Base-by-base conservation (phyloP, 2,888 invertebrate genomes). In the Nymphalis urticae region DNA sequence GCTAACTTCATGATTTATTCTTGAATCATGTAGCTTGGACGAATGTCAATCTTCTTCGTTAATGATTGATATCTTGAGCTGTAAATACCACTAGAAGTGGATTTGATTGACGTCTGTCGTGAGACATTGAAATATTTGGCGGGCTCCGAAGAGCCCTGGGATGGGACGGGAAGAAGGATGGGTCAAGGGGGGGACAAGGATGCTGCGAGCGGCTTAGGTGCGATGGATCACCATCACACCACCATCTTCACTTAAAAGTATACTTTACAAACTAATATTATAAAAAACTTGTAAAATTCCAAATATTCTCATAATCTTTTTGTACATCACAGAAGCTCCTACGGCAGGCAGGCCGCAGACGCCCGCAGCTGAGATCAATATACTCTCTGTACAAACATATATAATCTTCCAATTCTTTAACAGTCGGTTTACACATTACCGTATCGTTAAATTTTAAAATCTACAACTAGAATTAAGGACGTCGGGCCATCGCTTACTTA, bases 261-360 rank as follows among this genome's bases (percentile, higher is more conserved):
- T 87, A 87, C 85, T 87, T 88, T 90, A 89, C 87, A 87, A 90
- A 91, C 90, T 90, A 91, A 92, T 76, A 76, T 90, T 91, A 91
- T 91, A 90, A 92, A 90, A 92, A 91, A 89, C 89, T 91, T 92
- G 91, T 92, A 92, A 91, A 89, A 90, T 88, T 87, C 88, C 88
- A 92, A 91, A 92, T 91, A 92, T 92, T 86, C 87, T 89, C 84
- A 82, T 87, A 42, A 42, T 58, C 86, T 83, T 85, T 90, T 92
- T 92, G 92, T 92, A 92, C 92, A 93, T 93, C 90, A 92, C 92
- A 92, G 91, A 89, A 89, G 83, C 85, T 87, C 86, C 83, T 82
- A 80, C 65, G 59, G 76, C 79, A 72, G 82, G 80, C 81, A 72
- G 82, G 80, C 81, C 79, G 79, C 80, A 76, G 81, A 77, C 79